phyloP scores from a whole-genome alignment of 2,797 vertebrate genomes.

The Decapterus maruadsi region DNA sequence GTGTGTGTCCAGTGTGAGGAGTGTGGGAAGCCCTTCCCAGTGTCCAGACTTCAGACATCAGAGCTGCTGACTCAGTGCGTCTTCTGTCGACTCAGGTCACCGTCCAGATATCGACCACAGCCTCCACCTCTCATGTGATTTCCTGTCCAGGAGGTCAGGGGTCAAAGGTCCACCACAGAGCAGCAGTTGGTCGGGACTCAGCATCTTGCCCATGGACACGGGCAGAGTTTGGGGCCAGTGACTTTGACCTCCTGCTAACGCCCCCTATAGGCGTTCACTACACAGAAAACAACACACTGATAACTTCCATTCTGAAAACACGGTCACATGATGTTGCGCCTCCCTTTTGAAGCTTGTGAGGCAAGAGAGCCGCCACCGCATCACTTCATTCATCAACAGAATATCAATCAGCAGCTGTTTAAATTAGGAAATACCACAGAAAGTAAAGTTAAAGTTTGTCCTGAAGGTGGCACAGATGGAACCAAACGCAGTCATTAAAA shows the following conservation, averaged over 20 bases:
- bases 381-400: too few relatives aligned
- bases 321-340: too few relatives aligned
- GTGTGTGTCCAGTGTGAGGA: constrained; percentile 78
- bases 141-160: constrained; percentile 7
- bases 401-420: too few relatives aligned
- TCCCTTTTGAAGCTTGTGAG: too few relatives aligned
- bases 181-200: constrained; percentile 14
- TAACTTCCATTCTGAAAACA: too few relatives aligned
- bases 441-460: too few relatives aligned
- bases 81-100: constrained; percentile 79
- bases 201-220: background rate
- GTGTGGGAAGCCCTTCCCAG: constrained; percentile 81
- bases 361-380: too few relatives aligned
- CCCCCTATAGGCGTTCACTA: too few relatives aligned
- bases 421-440: too few relatives aligned
- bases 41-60: constrained; percentile 63
- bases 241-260: background rate
- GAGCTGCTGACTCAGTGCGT: constrained; percentile 72
- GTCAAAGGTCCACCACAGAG: constrained; percentile 8
- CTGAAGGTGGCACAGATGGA: background rate
- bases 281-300: too few relatives aligned
- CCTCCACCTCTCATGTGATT: constrained; percentile 34
- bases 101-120: constrained; percentile 21
- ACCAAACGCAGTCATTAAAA: background rate
- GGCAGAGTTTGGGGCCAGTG: background rate